These are phyloP conservation scores for Polyploca ridens DNA, from an alignment of 2,888 invertebrate genomes.

Conservation along the genomic window DNA sequence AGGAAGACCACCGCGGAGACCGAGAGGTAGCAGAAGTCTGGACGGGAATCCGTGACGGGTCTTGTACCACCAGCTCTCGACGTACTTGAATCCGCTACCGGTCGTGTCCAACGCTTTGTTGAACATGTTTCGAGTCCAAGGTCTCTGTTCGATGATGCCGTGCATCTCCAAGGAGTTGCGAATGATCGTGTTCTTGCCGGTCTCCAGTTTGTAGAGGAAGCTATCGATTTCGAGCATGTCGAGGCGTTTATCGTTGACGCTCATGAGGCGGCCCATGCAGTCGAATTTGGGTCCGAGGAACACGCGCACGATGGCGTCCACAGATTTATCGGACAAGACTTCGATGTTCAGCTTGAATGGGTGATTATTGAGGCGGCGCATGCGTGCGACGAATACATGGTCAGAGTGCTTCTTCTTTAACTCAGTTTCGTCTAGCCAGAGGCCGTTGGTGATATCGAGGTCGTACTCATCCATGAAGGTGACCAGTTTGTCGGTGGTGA, in stretches of 20 bases:
- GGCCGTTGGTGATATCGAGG: conserved; percentile 86
- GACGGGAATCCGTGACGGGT: conserved; percentile 86
- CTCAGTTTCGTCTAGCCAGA: conserved; percentile 78
- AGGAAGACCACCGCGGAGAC: conserved; percentile 85
- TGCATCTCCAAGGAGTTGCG: conserved; percentile 88
- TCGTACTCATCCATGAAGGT: conserved; percentile 90
- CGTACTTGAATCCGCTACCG: conserved; percentile 76
- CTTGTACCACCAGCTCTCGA: conserved; percentile 83
- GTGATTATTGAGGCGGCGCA: conserved; percentile 87
- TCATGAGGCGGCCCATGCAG: conserved; percentile 84
- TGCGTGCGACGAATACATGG: conserved; percentile 81
- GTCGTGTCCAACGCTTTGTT: conserved; percentile 57
- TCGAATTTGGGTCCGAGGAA: conserved; percentile 90
- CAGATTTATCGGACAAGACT: conserved; percentile 82
- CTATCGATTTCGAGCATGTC: conserved; percentile 79
- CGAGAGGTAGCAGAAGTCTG: conserved; percentile 89
- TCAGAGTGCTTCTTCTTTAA: conserved; percentile 78
- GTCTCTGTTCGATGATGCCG: conserved; percentile 85
- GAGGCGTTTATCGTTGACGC: conserved; percentile 71
- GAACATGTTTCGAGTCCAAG: conserved; percentile 64
- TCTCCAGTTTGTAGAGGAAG: conserved; percentile 85
- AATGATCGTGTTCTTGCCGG: conserved; percentile 88
- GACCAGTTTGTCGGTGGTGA: conserved; percentile 86
- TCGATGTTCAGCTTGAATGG: conserved; percentile 85
- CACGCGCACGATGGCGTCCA: conserved; percentile 86